Conservation (phyloP, 2,888 invertebrate species). For the Nysson spinosus region DNA sequence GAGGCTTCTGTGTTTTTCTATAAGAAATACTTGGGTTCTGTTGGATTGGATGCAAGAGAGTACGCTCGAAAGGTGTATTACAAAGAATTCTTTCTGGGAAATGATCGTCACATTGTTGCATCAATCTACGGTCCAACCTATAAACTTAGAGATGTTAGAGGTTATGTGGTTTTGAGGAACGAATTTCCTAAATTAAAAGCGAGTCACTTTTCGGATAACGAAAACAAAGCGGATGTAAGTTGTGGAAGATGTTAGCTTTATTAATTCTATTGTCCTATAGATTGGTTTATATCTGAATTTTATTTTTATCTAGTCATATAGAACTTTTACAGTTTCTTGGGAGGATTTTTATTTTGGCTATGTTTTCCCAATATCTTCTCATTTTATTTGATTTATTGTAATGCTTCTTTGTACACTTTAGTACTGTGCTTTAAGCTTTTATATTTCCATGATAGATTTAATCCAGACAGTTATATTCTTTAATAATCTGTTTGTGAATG, state of each 20-base stretch:
- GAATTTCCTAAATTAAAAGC: slow-evolving; percentile 29
- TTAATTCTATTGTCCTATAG: neutral
- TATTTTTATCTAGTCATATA: neutral
- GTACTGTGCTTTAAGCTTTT: too few species aligned
- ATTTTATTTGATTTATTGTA: too few species aligned
- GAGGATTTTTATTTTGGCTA: too few species aligned
- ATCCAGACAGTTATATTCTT: too few species aligned
- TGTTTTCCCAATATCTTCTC: too few species aligned
- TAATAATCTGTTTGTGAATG: too few species aligned
- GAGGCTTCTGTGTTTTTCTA: slow-evolving; percentile 33
- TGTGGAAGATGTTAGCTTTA: slow-evolving; percentile 5
- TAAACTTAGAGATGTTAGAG: slow-evolving; percentile 38
- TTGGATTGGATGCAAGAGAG: slow-evolving; percentile 1
- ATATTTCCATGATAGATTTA: too few species aligned
- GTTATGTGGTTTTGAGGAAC: slow-evolving; percentile 51
- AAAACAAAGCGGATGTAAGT: slow-evolving; percentile 37
- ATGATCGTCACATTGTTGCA: slow-evolving; percentile 25
- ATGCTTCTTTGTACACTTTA: too few species aligned
- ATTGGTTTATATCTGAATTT: neutral
- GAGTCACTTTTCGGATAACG: slow-evolving; percentile 15
- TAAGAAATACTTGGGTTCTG: slow-evolving; percentile 13
- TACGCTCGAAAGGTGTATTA: slow-evolving; percentile 5
- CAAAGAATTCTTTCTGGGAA: slow-evolving; percentile 20
- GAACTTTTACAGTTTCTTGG: slow-evolving; percentile 10
- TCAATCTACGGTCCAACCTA: slow-evolving; percentile 31